Conservation (phyloP, 2,113 vertebrate species). For the Lasiurus borealis region DNA sequence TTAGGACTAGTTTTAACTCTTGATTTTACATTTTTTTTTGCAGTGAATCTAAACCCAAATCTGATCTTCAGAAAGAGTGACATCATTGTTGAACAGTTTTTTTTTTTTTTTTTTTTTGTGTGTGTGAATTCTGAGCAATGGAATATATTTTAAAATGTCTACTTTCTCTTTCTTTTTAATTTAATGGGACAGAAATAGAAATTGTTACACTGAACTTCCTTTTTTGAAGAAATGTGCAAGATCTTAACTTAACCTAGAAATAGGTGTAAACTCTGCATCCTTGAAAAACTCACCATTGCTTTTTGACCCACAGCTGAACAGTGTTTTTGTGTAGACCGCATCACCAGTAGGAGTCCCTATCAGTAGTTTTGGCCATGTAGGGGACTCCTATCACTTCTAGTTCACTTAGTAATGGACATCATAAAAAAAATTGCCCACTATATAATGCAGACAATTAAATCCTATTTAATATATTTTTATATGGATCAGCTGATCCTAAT, state of each 20-base stretch:
- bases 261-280: not conserved
- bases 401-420: not conserved
- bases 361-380: not conserved
- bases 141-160: slow-evolving; percentile 23
- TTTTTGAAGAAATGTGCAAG: slow-evolving; percentile 32
- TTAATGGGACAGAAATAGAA: slow-evolving; percentile 3
- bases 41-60: not conserved
- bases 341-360: slow-evolving; percentile 6
- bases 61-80: not conserved
- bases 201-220: not conserved
- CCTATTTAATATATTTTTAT: not conserved
- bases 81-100: not conserved
- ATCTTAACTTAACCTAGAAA: slow-evolving; percentile 40
- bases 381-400: not conserved
- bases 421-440: not conserved
- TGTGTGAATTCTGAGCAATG: not conserved
- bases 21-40: slow-evolving; percentile 25
- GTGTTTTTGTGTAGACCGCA: not conserved
- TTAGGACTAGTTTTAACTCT: not conserved
- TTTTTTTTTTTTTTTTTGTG: no score
- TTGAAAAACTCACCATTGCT: slow-evolving; percentile 1
- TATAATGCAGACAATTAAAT: not conserved
- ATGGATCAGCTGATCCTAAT: not conserved
- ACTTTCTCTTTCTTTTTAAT: slow-evolving; percentile 33
- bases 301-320: not conserved